Evolutionary conservation across 2,888 invertebrate species (phyloP).

Genomic region (Tanypteryx hageni): DNA sequence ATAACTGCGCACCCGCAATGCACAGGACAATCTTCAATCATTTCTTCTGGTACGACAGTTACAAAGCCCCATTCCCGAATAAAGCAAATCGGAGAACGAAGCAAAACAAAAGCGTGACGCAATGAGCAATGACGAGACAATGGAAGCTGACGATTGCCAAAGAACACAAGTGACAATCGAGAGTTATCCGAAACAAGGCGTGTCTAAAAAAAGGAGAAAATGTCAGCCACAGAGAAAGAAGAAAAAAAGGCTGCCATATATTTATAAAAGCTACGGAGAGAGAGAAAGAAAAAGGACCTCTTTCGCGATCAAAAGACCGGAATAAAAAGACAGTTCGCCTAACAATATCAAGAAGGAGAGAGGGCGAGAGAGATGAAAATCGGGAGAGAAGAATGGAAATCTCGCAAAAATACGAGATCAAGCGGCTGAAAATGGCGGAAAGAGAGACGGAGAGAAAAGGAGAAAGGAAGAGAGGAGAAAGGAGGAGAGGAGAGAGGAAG

Average conservation of each 20-base stretch:
- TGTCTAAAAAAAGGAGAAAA: background rate
- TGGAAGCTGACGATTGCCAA: background rate
- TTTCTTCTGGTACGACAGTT: background rate
- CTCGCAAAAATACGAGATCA: slow-evolving; percentile 2
- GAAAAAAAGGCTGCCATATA: background rate
- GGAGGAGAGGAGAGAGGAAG: background rate
- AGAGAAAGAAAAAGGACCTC: background rate
- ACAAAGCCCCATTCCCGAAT: background rate
- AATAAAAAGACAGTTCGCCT: background rate
- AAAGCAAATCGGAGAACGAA: background rate
- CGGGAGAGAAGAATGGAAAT: slow-evolving; percentile 5
- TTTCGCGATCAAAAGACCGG: background rate
- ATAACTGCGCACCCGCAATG: background rate
- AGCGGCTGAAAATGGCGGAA: background rate
- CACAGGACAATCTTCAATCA: background rate
- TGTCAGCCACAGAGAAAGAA: background rate
- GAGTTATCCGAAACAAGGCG: background rate
- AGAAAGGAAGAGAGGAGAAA: background rate
- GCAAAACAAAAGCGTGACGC: background rate
- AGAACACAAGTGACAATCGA: slow-evolving; percentile 19
- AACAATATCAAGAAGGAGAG: slow-evolving; percentile 1
- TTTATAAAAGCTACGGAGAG: background rate
- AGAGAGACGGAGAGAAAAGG: background rate
- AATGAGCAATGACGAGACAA: slow-evolving; percentile 20
- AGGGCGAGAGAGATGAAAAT: background rate